Percentiles rank a stretch among this genome's conserved stretches.
Evolutionary conservation across 2,888 invertebrate genomes (phyloP).

Genomic region (Melinaea menophilus): DNA sequence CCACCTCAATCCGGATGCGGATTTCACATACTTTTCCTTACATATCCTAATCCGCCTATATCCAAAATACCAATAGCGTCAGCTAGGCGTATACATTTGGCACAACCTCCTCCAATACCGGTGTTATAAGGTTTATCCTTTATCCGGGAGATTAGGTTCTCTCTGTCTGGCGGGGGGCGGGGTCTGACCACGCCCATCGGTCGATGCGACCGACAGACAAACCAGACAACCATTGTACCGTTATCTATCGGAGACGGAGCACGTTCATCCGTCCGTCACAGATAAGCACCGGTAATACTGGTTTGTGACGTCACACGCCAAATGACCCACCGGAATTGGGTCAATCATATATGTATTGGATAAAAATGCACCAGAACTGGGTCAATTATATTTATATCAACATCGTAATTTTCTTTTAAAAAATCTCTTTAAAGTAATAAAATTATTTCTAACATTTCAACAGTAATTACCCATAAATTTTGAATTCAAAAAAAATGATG

Average conservation of each 20-base stretch:
- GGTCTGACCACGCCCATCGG: conserved; percentile 72
- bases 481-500: too few relatives aligned
- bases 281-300: conserved; percentile 57
- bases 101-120: conserved; percentile 68
- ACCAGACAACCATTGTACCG: conserved; percentile 58
- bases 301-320: conserved; percentile 48
- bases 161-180: conserved; percentile 67
- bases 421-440: too few relatives aligned
- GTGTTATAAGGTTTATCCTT: conserved; percentile 71
- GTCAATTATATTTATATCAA: too few relatives aligned
- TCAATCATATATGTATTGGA: too few relatives aligned
- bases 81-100: conserved; percentile 65
- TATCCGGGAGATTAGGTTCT: conserved; percentile 73
- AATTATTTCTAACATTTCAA: too few relatives aligned
- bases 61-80: conserved; percentile 68
- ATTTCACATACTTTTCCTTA: conserved; percentile 32
- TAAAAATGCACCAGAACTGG: too few relatives aligned
- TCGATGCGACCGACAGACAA: conserved; percentile 54
- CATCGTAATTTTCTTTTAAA: too few relatives aligned
- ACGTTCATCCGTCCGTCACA: conserved; percentile 70
- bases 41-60: conserved; percentile 71
- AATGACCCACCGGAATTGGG: not conserved
- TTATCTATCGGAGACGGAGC: conserved; percentile 70
- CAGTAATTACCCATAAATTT: too few relatives aligned
- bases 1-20: conserved; percentile 11